Percentiles rank a stretch among this genome's conserved stretches.
Conservation (phyloP, 1,140 invertebrate genomes). For the Lordiphosa stackelbergi region DNA sequence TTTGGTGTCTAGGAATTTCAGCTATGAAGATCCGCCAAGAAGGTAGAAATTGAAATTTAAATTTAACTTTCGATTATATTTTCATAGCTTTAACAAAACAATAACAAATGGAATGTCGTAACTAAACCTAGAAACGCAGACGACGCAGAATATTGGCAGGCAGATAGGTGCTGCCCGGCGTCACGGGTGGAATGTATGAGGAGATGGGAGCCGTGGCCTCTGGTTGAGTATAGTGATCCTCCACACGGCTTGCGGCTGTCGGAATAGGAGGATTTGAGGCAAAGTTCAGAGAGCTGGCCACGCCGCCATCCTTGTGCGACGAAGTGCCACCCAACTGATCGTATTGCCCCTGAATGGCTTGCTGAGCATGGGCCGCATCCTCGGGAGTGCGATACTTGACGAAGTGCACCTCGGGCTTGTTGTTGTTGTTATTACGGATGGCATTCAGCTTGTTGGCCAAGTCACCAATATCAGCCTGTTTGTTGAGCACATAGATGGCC, state of each 20-base stretch:
- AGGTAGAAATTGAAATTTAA: constrained; percentile 42
- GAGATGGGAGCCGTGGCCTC: constrained; percentile 40
- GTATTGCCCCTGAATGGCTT: constrained; percentile 53
- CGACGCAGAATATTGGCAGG: constrained; percentile 61
- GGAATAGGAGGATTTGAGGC: constrained; percentile 27
- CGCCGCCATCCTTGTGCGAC: constrained; percentile 39
- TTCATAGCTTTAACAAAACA: constrained; percentile 40
- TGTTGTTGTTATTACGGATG: constrained; percentile 48
- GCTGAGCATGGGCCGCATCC: constrained; percentile 54
- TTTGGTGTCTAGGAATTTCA: constrained; percentile 38
- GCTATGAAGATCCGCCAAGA: constrained; percentile 35
- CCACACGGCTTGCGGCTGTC: not conserved
- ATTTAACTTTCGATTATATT: constrained; percentile 59
- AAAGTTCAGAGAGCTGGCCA: constrained; percentile 56
- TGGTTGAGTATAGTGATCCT: constrained; percentile 3
- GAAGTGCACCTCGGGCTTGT: constrained; percentile 61
- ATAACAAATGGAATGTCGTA: constrained; percentile 22
- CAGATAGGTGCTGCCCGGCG: constrained; percentile 46
- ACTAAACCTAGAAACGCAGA: constrained; percentile 36
- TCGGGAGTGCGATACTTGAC: constrained; percentile 57
- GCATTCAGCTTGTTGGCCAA: constrained; percentile 59
- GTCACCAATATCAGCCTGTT: constrained; percentile 60
- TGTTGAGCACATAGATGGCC: constrained; percentile 69
- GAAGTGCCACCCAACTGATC: constrained; percentile 46
- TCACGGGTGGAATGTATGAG: constrained; percentile 33